Conservation (phyloP, 1,140 invertebrate genomes). For the Schlechtendalia chinensis region DNA sequence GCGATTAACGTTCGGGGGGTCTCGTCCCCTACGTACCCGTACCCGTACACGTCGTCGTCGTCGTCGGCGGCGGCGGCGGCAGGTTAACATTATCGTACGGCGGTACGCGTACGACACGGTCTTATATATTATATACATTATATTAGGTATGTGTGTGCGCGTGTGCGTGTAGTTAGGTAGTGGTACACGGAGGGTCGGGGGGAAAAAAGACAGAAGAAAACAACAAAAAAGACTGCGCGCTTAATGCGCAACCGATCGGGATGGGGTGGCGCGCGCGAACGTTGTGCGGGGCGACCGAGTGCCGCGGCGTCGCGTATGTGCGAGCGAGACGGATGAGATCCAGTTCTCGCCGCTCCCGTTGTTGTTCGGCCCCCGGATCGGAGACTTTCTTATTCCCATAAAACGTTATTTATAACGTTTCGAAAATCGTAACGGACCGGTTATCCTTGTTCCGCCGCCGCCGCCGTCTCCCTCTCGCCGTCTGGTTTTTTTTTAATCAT, state of each 20-base stretch:
- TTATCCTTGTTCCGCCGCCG: slow-evolving; percentile 15
- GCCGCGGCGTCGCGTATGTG: no score
- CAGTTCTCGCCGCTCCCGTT: slow-evolving; percentile 35
- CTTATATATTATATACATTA: neutral
- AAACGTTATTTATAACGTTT: slow-evolving; percentile 50
- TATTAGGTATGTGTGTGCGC: neutral
- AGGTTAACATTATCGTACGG: slow-evolving; percentile 47
- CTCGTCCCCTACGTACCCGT: neutral
- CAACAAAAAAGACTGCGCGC: slow-evolving; percentile 35
- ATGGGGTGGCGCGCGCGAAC: neutral
- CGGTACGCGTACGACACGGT: no score
- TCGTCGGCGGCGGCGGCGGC: slow-evolving; percentile 5
- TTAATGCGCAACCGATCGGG: slow-evolving; percentile 42
- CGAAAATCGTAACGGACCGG: slow-evolving; percentile 48
- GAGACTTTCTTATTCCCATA: slow-evolving; percentile 49
- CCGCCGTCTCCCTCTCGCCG: neutral
- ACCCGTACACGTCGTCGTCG: neutral
- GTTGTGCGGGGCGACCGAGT: no score
- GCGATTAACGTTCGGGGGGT: slow-evolving; percentile 41
- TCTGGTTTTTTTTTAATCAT: no score
- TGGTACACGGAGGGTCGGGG: slow-evolving; percentile 21
- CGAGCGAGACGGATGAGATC: slow-evolving; percentile 12
- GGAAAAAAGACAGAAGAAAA: slow-evolving; percentile 37
- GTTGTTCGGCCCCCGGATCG: slow-evolving; percentile 45
- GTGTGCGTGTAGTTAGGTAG: neutral